Evolutionary conservation across 1,140 invertebrate genomes (phyloP).

Genomic region (Drosophila azteca): DNA sequence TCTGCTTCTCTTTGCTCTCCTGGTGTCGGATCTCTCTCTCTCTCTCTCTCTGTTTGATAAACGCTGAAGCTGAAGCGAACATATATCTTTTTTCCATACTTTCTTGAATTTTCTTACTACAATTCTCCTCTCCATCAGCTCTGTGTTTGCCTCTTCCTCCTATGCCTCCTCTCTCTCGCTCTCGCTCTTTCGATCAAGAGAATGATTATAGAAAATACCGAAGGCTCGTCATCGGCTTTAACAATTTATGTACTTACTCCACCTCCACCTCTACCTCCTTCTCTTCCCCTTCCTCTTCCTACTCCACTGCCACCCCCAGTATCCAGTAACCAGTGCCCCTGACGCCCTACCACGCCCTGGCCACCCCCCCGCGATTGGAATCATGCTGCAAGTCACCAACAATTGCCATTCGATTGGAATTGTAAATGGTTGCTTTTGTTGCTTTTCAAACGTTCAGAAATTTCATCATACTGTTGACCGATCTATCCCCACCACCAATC

Average conservation of each 20-base stretch:
- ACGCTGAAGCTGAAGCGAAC: too few species aligned
- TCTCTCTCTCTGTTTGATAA: too few species aligned
- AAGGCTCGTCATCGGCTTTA: conserved; percentile 19
- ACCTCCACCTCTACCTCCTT: conserved; percentile 16
- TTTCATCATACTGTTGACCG: conserved; percentile 38
- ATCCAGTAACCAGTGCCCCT: too few species aligned
- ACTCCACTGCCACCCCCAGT: too few species aligned
- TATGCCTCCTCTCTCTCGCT: background rate
- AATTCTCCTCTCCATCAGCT: background rate
- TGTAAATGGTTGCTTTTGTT: conserved; percentile 32
- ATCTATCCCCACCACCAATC: conserved; percentile 5
- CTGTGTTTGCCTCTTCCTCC: background rate
- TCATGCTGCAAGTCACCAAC: conserved; percentile 44
- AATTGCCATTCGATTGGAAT: conserved; percentile 51
- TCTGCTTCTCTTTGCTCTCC: too few species aligned
- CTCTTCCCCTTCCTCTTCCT: conserved; percentile 5
- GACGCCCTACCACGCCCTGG: conserved; percentile 15
- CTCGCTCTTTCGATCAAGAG: background rate
- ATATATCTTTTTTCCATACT: too few species aligned
- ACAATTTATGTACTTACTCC: conserved; percentile 25
- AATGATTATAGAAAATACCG: background rate
- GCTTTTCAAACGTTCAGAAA: conserved; percentile 42
- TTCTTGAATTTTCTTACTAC: background rate
- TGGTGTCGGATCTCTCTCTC: too few species aligned
- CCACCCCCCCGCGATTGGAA: conserved; percentile 30